Percentiles rank a stretch among this genome's conserved stretches.
Evolutionary conservation across 2,113 vertebrate genomes (phyloP).

Genomic region (Hippocampus comes): DNA sequence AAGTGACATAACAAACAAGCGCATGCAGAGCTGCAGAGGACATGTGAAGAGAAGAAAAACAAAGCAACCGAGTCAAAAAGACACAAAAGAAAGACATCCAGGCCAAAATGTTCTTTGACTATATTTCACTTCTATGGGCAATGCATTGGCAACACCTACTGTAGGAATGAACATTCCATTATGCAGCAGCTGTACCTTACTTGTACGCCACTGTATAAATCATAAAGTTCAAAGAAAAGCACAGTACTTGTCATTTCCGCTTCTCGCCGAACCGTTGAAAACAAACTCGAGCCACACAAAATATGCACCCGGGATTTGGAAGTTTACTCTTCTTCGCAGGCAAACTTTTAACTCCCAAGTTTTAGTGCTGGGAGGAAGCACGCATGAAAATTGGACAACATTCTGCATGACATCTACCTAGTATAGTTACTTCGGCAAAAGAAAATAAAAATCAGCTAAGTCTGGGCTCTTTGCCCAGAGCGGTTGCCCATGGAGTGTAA

Average conservation of each 20-base stretch:
- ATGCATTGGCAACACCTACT: slow-evolving; percentile 14
- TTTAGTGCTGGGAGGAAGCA: slow-evolving; percentile 15
- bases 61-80: not conserved
- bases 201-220: slow-evolving; percentile 14
- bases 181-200: slow-evolving; percentile 23
- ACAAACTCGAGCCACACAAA: slow-evolving; percentile 1
- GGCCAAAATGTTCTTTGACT: slow-evolving; percentile 29
- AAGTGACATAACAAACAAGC: slow-evolving; percentile 6
- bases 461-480: slow-evolving; percentile 44
- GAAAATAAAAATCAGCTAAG: slow-evolving; percentile 23
- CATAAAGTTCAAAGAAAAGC: slow-evolving; percentile 17
- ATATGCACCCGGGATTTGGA: not conserved
- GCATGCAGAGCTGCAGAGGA: slow-evolving; percentile 7
- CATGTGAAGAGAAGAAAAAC: not conserved
- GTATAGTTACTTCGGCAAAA: slow-evolving; percentile 29
- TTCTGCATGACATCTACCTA: slow-evolving; percentile 32
- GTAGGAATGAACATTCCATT: slow-evolving; percentile 13
- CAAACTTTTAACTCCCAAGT: slow-evolving; percentile 5
- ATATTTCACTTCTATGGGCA: slow-evolving; percentile 22
- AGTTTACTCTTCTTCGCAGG: not conserved
- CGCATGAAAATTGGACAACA: slow-evolving; percentile 23
- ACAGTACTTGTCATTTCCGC: slow-evolving; percentile 8
- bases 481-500: slow-evolving; percentile 44
- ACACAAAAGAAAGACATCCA: not conserved
- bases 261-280: slow-evolving; percentile 3